Evolutionary conservation across 2,888 invertebrate species (phyloP), one percentile per base, ranked within the genome.

Genomic region (Nephrotoma flavescens): DNA sequence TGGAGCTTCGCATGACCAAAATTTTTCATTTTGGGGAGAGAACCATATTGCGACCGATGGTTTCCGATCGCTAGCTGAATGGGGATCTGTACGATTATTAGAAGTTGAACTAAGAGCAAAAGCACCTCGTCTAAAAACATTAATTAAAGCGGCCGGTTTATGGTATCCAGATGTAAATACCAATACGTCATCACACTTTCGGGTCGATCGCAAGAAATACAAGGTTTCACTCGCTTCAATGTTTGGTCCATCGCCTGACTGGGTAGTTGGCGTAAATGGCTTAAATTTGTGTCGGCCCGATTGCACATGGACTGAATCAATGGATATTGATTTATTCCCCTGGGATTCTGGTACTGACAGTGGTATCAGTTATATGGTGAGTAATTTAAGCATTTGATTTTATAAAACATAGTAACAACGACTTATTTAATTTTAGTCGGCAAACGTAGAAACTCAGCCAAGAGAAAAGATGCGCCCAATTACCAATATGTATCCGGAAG

Each of bases 331-430:
- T 92, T 93, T 99, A 44, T 96, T 94, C 90, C 98, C 99, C 0
- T 98, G 97, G 92, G 99, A 99, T 92, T 98, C 98, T 1, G 99
- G 99, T 71, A 98, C 98, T 0, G 99, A 99, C 90, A 94, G 94
- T 90, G 99, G 99, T 12, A 94, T 98, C 87, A 95, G 96, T 0
- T 99, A 99, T 89, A 95, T 96, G 96, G 96, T 96, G 90, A 91
- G 91, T 89, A 87, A 86, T 87, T 87, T 11, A 41, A n/a, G 0
- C n/a, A 31, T 12, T 19, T 9, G 12, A 41, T 4, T 57, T 1
- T 6, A 41, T 52, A 42, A 57, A 15, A 86, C 11, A n/a, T 9
- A 85, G 42, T 41, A 12, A 45, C 6, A 85, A 85, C 7, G 5
- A 42, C 2, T 57, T 86, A n/a, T 12, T 83, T 83, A 42, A 44